Evolutionary conservation across 2,113 vertebrate genomes (phyloP), one percentile per base, ranked within the genome.

Genomic region (Gymnogyps californianus): DNA sequence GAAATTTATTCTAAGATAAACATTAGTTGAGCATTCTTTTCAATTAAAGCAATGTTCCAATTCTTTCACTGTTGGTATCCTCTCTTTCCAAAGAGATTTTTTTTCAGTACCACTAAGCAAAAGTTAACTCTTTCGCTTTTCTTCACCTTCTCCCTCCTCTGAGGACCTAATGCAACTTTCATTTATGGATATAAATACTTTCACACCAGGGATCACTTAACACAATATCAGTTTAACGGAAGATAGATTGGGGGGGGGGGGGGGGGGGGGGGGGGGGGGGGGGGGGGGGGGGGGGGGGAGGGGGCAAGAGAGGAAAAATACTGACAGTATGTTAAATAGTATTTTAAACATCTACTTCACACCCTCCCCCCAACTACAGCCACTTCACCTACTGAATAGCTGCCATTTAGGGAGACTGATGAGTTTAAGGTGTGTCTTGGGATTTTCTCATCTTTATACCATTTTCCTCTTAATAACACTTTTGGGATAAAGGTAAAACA

Each of bases 1-100:
- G 84, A 78, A 87, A 82, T 84, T 95, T 94, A 81, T 89, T 89
- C 64, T 94, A 93, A 87, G 20, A 62, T 34, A 94, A 96, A 87
- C 42, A 87, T 94, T 94, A 91, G 86, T 83, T 93, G 91, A 93
- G 92, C 69, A 90, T 91, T 89, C 77, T 71, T 81, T 93, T 91
- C 78, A 71, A 82, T 75, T 82, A 82, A 58, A 89, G 38, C 31
- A 46, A 32, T 1, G 31, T 67, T 95, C 81, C 87, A 89, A 14
- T 84, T 91, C 65, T 94, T 85, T 66, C 74, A 61, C n/a, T 76
- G 21, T 38, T 36, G 2, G 10, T 38, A 83, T 51, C 88, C 47
- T 49, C 59, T 67, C 81, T 71, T 82, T 70, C 42, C 61, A 87
- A 83, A 80, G 10, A 64, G 11, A 22, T 38, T 55, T 81, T 90